These are phyloP conservation scores for Rhinolophus ferrumequinum DNA, from an alignment of 2,113 vertebrate genomes.

Conservation along the genomic window DNA sequence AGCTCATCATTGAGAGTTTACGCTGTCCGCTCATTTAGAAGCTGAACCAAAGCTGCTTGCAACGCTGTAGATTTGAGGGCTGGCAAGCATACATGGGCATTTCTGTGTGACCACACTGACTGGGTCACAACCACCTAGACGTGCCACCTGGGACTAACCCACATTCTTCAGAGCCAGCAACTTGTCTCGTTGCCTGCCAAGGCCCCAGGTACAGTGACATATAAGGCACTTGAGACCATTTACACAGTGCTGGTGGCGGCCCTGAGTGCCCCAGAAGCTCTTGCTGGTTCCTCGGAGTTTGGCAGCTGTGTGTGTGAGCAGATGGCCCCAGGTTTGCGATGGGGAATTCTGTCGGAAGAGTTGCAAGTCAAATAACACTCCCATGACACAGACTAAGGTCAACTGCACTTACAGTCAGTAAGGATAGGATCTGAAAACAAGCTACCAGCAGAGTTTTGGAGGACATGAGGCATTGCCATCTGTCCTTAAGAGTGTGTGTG, in stretches of 20 bases:
- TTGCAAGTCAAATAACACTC: neutral
- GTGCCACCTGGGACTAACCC: conserved; percentile 58
- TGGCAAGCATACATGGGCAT: neutral
- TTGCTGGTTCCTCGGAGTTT: conserved; percentile 15
- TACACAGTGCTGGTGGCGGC: conserved; percentile 2
- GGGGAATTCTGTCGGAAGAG: neutral
- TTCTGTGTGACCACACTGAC: conserved; percentile 28
- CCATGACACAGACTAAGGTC: neutral
- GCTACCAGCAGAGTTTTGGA: neutral
- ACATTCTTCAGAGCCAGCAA: conserved; percentile 64
- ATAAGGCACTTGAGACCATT: conserved; percentile 44
- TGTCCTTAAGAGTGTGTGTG: neutral
- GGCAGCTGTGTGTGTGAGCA: neutral
- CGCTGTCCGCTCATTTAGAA: conserved; percentile 62
- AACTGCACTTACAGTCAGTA: neutral
- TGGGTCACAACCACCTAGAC: neutral
- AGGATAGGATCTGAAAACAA: neutral
- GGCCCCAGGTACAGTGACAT: conserved; percentile 66
- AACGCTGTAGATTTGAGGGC: neutral
- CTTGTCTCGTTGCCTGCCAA: conserved; percentile 42
- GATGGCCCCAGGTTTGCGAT: neutral
- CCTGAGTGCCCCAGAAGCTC: neutral
- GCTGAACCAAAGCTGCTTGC: neutral
- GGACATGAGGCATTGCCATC: too few relatives aligned
- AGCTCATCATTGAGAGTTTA: conserved; percentile 59